phyloP scores from a whole-genome alignment of 1,140 invertebrate genomes.

The Hycleus phaleratus region DNA sequence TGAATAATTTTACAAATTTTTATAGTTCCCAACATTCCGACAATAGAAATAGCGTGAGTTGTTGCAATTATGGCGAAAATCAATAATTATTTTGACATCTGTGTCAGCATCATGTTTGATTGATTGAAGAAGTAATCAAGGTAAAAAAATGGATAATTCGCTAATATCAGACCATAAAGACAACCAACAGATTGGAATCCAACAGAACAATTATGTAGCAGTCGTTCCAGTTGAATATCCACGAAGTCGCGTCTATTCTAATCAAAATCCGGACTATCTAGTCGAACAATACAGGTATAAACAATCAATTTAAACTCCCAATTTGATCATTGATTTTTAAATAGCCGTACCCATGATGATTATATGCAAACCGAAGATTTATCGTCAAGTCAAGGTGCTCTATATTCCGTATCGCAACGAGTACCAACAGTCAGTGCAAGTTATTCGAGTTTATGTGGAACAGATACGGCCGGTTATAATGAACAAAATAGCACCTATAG shows the following conservation, averaged over 20 bases:
- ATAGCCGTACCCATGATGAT: constrained; percentile 20
- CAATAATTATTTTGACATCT: not conserved
- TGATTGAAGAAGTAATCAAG: not conserved
- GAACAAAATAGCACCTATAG: constrained; percentile 20
- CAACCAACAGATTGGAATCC: constrained; percentile 24
- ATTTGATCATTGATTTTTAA: not conserved
- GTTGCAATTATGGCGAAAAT: not conserved
- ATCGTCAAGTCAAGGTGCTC: constrained; percentile 24
- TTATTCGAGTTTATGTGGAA: constrained; percentile 30
- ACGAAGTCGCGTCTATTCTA: constrained; percentile 25
- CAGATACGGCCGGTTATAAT: constrained; percentile 13
- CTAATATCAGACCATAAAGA: constrained; percentile 18
- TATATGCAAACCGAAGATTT: constrained; percentile 29
- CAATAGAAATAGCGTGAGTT: too few species aligned
- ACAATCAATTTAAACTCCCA: constrained; percentile 1
- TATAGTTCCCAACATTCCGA: too few species aligned
- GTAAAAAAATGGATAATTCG: not conserved
- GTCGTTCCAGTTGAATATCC: constrained; percentile 32
- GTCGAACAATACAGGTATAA: constrained; percentile 30
- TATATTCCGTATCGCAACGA: constrained; percentile 37
- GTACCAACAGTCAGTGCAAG: constrained; percentile 27
- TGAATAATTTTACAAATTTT: too few species aligned
- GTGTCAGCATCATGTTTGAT: not conserved
- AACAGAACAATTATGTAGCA: constrained; percentile 31
- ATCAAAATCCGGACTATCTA: constrained; percentile 29